Conservation (phyloP, 2,797 vertebrate species). For the Hyperoplus lanceolatus region DNA sequence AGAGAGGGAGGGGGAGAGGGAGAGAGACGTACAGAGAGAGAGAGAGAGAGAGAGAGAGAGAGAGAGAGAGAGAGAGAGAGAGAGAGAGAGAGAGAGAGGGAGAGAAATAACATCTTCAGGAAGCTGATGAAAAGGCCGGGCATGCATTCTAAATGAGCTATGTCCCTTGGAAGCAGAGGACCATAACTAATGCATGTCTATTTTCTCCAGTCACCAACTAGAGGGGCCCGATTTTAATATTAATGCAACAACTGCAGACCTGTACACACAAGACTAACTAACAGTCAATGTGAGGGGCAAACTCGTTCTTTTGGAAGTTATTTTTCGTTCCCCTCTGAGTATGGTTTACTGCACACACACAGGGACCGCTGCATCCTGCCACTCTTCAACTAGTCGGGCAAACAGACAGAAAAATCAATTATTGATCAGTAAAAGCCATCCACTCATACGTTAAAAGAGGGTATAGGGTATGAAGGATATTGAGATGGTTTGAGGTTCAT, state of each 20-base stretch:
- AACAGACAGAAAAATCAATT: slow-evolving; percentile 79
- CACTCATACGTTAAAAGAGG: slow-evolving; percentile 71
- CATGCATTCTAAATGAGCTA: slow-evolving; percentile 77
- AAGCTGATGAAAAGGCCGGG: slow-evolving; percentile 74
- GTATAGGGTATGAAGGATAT: slow-evolving; percentile 46
- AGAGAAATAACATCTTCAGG: slow-evolving; percentile 57
- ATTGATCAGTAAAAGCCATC: slow-evolving; percentile 73
- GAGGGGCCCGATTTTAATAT: slow-evolving; percentile 79
- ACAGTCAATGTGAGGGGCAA: slow-evolving; percentile 77
- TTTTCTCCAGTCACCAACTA: slow-evolving; percentile 79
- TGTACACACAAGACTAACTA: slow-evolving; percentile 70
- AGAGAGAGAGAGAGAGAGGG: slow-evolving; percentile 20
- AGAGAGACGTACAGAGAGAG: slow-evolving; percentile 18
- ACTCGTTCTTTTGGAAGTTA: slow-evolving; percentile 68
- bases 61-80: slow-evolving; percentile 22
- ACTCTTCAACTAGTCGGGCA: slow-evolving; percentile 64
- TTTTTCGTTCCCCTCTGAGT: slow-evolving; percentile 66
- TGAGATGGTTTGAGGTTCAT: slow-evolving; percentile 50
- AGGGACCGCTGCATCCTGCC: slow-evolving; percentile 63
- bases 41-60: slow-evolving; percentile 26
- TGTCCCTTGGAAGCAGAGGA: slow-evolving; percentile 74
- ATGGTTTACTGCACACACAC: slow-evolving; percentile 57
- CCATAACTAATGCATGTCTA: slow-evolving; percentile 84
- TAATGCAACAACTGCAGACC: slow-evolving; percentile 79
- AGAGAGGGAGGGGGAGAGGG: slow-evolving; percentile 21